phyloP scores from a whole-genome alignment of 1,140 invertebrate genomes.

The Dufourea novaeangliae region DNA sequence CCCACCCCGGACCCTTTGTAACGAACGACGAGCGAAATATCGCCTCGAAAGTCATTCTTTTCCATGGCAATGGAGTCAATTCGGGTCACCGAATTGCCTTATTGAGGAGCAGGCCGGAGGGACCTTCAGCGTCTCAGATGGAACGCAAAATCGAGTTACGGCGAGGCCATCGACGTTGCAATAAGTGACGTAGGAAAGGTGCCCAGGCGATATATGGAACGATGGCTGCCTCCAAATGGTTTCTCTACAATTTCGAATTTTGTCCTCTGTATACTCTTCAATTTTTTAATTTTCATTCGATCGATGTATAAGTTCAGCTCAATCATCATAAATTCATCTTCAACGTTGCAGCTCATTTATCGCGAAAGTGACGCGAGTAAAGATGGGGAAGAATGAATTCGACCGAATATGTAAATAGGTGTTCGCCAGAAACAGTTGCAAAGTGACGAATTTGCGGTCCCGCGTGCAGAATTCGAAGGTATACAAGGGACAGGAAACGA shows the following conservation, averaged over 20 bases:
- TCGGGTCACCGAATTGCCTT: constrained; percentile 80
- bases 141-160: constrained; percentile 79
- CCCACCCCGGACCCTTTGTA: constrained; percentile 40
- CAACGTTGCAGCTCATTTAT: too few species aligned
- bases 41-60: constrained; percentile 74
- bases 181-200: constrained; percentile 67
- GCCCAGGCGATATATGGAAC: constrained; percentile 52
- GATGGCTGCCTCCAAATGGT: constrained; percentile 20
- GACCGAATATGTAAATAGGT: neutral
- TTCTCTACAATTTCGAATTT: neutral
- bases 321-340: too few species aligned
- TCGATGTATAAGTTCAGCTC: too few species aligned
- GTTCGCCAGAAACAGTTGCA: neutral
- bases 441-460: neutral
- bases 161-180: constrained; percentile 61
- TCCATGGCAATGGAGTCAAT: constrained; percentile 75
- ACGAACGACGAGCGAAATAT: constrained; percentile 65
- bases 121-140: constrained; percentile 78
- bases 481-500: constrained; percentile 45
- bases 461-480: constrained; percentile 5
- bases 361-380: neutral
- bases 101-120: constrained; percentile 76
- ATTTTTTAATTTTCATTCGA: neutral
- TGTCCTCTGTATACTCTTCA: too few species aligned
- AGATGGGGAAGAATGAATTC: too few species aligned